Percentiles rank a stretch among this genome's conserved stretches.
Conservation (phyloP, 2,113 vertebrate genomes). For the Opisthocomus hoazin region DNA sequence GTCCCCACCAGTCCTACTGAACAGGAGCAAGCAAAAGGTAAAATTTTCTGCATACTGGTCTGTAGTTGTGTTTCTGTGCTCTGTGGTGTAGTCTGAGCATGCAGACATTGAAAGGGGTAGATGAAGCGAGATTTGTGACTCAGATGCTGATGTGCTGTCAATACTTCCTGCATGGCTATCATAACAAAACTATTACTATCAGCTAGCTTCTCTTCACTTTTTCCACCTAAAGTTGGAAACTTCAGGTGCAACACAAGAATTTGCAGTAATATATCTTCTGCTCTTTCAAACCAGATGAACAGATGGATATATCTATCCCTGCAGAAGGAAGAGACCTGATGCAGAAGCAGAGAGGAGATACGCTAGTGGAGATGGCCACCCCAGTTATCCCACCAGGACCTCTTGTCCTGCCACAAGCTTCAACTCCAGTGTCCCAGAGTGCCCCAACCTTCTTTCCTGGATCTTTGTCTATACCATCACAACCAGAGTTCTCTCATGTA, state of each 20-base stretch:
- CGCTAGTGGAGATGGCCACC: constrained; percentile 55
- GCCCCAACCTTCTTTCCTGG: constrained; percentile 73
- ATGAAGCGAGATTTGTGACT: background rate
- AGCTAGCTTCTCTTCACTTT: background rate
- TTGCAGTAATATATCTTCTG: background rate
- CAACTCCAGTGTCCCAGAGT: constrained; percentile 82
- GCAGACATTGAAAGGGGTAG: background rate
- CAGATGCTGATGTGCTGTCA: background rate
- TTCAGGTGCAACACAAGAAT: background rate
- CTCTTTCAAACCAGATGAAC: constrained; percentile 67
- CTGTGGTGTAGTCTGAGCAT: background rate
- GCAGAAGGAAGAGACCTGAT: constrained; percentile 37
- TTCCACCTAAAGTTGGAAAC: too few species aligned
- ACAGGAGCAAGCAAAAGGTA: constrained; percentile 72
- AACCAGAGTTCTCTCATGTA: constrained; percentile 94
- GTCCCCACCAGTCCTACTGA: constrained; percentile 91
- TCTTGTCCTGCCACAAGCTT: constrained; percentile 69
- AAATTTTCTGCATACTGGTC: background rate
- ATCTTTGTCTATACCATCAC: constrained; percentile 80
- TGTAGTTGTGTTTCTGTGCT: background rate
- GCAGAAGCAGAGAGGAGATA: constrained; percentile 39
- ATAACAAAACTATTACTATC: background rate
- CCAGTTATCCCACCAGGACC: background rate
- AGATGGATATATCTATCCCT: constrained; percentile 73
- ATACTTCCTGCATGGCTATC: background rate